phyloP scores from a whole-genome alignment of 2,888 invertebrate species.

The Tachina lurida region DNA sequence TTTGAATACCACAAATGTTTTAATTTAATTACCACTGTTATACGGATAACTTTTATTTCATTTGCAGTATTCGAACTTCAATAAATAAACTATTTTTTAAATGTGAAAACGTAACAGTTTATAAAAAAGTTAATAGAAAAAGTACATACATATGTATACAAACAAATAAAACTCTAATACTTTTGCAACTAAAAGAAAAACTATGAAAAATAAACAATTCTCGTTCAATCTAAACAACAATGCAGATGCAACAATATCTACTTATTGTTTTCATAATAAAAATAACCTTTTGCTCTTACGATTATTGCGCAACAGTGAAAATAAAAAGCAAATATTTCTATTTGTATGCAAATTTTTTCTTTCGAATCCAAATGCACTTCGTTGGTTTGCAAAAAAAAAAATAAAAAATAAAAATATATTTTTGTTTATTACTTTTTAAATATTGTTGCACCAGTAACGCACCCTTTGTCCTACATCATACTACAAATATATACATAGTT shows the following conservation, averaged over 20 bases:
- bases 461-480: neutral
- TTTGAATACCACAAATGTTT: too few relatives aligned
- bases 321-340: constrained; percentile 27
- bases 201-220: neutral
- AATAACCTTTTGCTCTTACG: constrained; percentile 22
- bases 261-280: constrained; percentile 19
- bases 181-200: neutral
- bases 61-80: too few relatives aligned
- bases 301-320: constrained; percentile 7
- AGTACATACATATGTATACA: too few relatives aligned
- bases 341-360: constrained; percentile 45
- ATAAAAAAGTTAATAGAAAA: too few relatives aligned
- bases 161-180: neutral
- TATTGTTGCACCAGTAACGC: constrained; percentile 2
- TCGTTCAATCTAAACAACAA: neutral
- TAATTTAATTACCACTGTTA: too few relatives aligned
- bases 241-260: neutral
- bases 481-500: neutral
- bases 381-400: neutral
- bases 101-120: too few relatives aligned
- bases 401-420: neutral
- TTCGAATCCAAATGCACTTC: constrained; percentile 27
- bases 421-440: constrained; percentile 13
- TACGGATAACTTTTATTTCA: too few relatives aligned
- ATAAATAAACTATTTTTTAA: too few relatives aligned